Base-by-base conservation (phyloP, 2,113 vertebrate species). In the Dasypus novemcinctus region DNA sequence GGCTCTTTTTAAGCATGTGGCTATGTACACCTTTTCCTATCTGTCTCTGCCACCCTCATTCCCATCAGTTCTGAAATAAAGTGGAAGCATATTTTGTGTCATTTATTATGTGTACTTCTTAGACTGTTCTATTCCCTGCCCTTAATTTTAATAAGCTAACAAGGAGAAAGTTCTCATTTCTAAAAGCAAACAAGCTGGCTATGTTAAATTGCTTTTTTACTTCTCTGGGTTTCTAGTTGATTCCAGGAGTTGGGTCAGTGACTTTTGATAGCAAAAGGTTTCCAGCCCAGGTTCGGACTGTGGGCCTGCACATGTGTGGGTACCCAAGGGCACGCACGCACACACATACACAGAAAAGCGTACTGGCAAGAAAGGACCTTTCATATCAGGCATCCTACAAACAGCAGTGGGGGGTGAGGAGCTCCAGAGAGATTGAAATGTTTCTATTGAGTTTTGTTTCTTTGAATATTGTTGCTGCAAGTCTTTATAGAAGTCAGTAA, bases 401-500 rank as follows among this genome's bases (percentile, higher is more conserved):
- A 57, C 27, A 76, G 68, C 71, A 69, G 15, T 9, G 86, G 88
- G 7, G 1, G 66, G 13, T 68, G 18, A 79, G 89, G 54, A 66
- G 75, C 46, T 49, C 71, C 18, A 0, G 38, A 90, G 66, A 94
- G 75, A 76, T 10, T 21, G 64, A 92, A 79, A 75, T 69, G 71
- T 85, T 85, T 94, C 88, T 92, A 46, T 69, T 41, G 72, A 71
- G 76, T 83, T 96, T 83, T 13, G 13, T 91, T 59, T 74, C 90
- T 97, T 95, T 96, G 90, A 97, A 91, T 94, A 90, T 68, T 91
- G 54, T 90, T 75, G n/a, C 54, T 43, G 52, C 59, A 63, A 52
- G 91, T 95, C 61, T 96, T 96, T 83, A 4, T 38, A 89, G 90
- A 92, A 90, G 63, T 90, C 92, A 33, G 79, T 84, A 97, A 97